Evolutionary conservation across 2,888 invertebrate species (phyloP), one percentile per base, ranked within the genome.

Genomic region (Acanthosepion pharaonis): DNA sequence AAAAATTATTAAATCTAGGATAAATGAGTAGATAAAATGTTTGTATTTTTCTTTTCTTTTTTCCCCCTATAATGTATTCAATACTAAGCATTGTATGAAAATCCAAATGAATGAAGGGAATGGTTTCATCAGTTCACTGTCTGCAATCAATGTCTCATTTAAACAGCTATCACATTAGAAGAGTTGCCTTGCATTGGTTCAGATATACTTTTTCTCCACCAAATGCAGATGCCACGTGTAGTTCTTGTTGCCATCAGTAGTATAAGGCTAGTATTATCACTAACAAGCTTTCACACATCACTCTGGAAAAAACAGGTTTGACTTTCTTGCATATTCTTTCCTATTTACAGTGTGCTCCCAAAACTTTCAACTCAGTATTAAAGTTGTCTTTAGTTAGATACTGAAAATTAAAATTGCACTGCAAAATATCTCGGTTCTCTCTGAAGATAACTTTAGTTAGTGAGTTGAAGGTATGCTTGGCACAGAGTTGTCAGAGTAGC

Each of bases 251-350:
- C 18, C 78, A 1, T 78, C 78, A 78, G 78, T 28, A 78, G n/a
- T 15, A 78, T n/a, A n/a, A 78, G 6, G 28, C n/a, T 8, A 28
- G 64, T 64, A 64, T 64, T 11, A n/a, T 78, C 78, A 78, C n/a
- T 78, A 78, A 78, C n/a, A 78, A 78, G 78, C 78, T 78, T 78
- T 33, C 78, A 78, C 78, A 78, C 78, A 78, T 78, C 78, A 78
- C 78, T 78, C 78, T 78, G 78, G 78, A 78, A 78, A 55, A 59
- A 59, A 78, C 20, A n/a, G 15, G 78, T 78, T 33, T 78, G 8
- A 78, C 78, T 78, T 23, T 15, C 8, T 51, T 51, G 64, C 23
- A 64, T 78, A 11, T 11, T 78, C 78, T 78, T 33, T 78, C 33
- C n/a, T 78, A 78, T 23, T 59, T 59, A 59, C 33, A n/a, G n/a